Evolutionary conservation across 2,113 vertebrate species (phyloP).

Genomic region (Nibea coibor): DNA sequence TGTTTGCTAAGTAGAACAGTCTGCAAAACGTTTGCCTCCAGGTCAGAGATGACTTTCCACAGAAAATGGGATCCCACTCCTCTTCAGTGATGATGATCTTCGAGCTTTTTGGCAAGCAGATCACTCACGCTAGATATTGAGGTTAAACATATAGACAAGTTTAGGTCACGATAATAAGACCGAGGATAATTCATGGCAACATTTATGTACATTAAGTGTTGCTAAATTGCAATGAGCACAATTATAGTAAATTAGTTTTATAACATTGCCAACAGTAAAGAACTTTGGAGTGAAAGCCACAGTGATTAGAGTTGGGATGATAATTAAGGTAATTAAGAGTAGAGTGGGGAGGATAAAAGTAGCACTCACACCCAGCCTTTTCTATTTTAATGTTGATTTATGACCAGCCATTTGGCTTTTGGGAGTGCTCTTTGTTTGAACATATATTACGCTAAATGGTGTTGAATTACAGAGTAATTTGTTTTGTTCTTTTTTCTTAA

Average conservation of each 20-base stretch:
- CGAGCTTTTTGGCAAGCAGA: neutral
- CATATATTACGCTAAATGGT: conserved; percentile 50
- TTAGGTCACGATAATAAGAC: neutral
- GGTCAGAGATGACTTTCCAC: conserved; percentile 65
- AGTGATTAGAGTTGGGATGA: conserved; percentile 36
- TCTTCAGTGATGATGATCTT: conserved; percentile 11
- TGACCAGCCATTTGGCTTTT: conserved; percentile 27
- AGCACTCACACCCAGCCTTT: conserved; percentile 26
- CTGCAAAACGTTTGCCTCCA: conserved; percentile 69
- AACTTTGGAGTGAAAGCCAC: conserved; percentile 22
- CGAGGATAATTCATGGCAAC: neutral
- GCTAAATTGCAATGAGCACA: neutral
- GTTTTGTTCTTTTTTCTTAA: conserved; percentile 22
- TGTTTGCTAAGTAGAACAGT: conserved; percentile 71
- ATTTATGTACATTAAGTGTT: conserved; percentile 4
- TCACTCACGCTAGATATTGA: conserved; percentile 4
- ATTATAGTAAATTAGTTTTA: conserved; percentile 8
- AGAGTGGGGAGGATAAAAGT: conserved; percentile 23
- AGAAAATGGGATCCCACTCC: conserved; percentile 39
- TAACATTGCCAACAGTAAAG: neutral
- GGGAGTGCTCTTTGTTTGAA: conserved; percentile 51
- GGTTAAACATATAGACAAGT: conserved; percentile 6
- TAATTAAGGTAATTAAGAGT: conserved; percentile 57
- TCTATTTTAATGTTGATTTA: conserved; percentile 44
- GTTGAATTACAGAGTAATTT: conserved; percentile 59